Base-by-base conservation (phyloP, 2,888 invertebrate genomes). In the Orthosia cruda region DNA sequence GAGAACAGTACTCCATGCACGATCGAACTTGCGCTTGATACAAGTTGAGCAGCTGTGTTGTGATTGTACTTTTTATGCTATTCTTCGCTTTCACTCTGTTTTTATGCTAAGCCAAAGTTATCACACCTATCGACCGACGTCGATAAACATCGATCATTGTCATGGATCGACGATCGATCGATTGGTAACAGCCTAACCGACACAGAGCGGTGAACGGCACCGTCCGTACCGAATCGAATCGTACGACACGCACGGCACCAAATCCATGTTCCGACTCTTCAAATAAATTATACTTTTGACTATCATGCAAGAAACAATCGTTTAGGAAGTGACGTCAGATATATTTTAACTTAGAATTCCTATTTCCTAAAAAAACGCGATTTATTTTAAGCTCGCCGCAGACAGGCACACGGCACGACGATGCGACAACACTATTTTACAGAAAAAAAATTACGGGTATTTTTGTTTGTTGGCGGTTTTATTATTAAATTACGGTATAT, bases 241-340 rank as follows among this genome's bases (percentile, higher is more conserved):
- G n/a, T 49, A 32, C 4, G 68, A 68, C 50, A 83, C 69, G 67
- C 47, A 47, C 49, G 23, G 55, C n/a, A 26, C 11, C 7, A 20
- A 81, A 77, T 82, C 47, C 18, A 67, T 52, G 50, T 67, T 68
- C 49, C 40, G 64, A 52, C 40, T 76, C 68, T 57, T 45, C 7
- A 75, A 75, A 79, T 75, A 74, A 76, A 61, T 45, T 52, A 49
- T 47, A 63, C 16, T 45, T 62, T 74, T 62, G 47, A 54, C 1
- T 73, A 40, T 55, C 49, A 81, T n/a, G 45, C 50, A 47, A 58
- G 18, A 47, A 64, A 68, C 15, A 47, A 47, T 55, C 2, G 16
- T 55, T 47, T 2, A 54, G 77, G 66, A 78, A 73, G 16, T 64
- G 54, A 75, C 3, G 26, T 9, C 16, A 40, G 15, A 5, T 47